Base-by-base conservation (phyloP, 2,888 invertebrate species). In the Anarsia innoxiella region DNA sequence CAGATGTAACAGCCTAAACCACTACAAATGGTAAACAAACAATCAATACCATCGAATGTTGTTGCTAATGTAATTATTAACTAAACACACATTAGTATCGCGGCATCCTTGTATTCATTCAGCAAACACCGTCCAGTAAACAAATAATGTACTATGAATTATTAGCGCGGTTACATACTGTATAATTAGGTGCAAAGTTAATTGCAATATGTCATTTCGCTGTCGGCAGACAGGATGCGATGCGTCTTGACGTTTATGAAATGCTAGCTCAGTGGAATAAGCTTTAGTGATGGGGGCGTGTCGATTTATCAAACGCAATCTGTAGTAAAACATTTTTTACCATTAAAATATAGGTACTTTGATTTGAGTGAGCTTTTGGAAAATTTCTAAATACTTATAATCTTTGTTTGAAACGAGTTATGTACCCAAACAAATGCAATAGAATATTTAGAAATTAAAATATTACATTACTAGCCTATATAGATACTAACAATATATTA, bases 51-150 rank as follows among this genome's bases (percentile, higher is more conserved):
- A n/a, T n/a, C n/a, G n/a, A n/a, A n/a, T n/a, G n/a, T n/a, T n/a
- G n/a, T n/a, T n/a, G n/a, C n/a, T n/a, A 68, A 73, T 75, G 78
- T 75, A 80, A 79, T 79, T 82, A 78, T 80, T 80, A 74, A 71
- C 74, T 66, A 60, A 66, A 66, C 57, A 80, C 64, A 78, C 72
- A 78, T 23, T 63, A 15, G 14, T 72, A 72, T 73, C 71, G 70
- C 57, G 64, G 64, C 63, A 72, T 75, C 76, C 77, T 77, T 79
- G 77, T 77, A 70, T 72, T 70, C 71, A 67, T 70, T 70, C 57
- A 47, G 56, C 71, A 79, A 79, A 82, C 79, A 82, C 62, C 66
- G 65, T 57, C 59, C 59, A 69, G 71, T 66, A 79, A 76, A 76
- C 75, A 79, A 80, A 77, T 77, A 75, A 66, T 64, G 65, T 62